These are phyloP conservation scores for Festucalex cinctus DNA, from an alignment of 2,113 vertebrate genomes.

Conservation along the genomic window DNA sequence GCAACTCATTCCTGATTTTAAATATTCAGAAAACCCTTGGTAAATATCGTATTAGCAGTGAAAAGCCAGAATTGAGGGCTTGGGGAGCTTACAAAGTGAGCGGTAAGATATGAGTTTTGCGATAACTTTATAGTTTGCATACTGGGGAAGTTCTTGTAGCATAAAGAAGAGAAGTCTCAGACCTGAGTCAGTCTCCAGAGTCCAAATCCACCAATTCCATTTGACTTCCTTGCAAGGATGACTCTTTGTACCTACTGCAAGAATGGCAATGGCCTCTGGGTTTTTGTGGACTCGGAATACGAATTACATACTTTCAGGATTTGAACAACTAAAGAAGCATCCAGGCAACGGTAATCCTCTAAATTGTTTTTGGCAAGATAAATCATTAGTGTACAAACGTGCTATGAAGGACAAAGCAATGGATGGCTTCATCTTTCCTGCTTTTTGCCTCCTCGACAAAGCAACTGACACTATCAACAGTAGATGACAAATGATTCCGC, in stretches of 20 bases:
- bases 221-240: background rate
- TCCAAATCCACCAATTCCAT: background rate
- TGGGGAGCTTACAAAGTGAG: background rate
- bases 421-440: conserved; percentile 7
- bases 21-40: background rate
- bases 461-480: conserved; percentile 23
- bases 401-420: conserved; percentile 6
- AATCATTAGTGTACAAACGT: conserved; percentile 18
- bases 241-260: background rate
- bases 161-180: background rate
- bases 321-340: background rate
- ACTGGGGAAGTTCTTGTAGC: background rate
- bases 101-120: background rate
- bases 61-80: background rate
- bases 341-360: conserved; percentile 1
- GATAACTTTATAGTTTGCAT: background rate
- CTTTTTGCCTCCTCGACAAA: background rate
- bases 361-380: conserved; percentile 17
- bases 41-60: background rate
- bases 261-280: background rate
- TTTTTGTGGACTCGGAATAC: conserved; percentile 3
- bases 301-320: conserved; percentile 19
- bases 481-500: conserved; percentile 27
- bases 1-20: background rate
- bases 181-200: background rate